Evolutionary conservation across 2,888 invertebrate species (phyloP).

Genomic region (Sussaba pulchella): DNA sequence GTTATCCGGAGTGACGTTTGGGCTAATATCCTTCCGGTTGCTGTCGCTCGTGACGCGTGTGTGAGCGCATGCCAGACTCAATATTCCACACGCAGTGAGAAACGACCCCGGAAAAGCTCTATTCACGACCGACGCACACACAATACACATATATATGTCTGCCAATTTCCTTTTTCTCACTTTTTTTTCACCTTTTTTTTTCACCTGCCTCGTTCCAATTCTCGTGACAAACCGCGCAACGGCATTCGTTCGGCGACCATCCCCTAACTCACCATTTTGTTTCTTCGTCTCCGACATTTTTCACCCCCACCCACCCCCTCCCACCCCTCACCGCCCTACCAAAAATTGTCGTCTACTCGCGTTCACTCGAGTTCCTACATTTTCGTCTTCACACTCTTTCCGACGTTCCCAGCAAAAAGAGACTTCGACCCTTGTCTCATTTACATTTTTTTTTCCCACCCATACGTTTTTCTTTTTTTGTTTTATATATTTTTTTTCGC

Average conservation of each 20-base stretch:
- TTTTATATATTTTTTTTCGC: constrained; percentile 27
- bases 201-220: not conserved
- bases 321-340: too few relatives aligned
- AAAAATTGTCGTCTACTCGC: constrained; percentile 54
- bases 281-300: constrained; percentile 50
- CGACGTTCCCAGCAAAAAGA: not conserved
- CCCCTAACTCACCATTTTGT: constrained; percentile 38
- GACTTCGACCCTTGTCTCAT: constrained; percentile 19
- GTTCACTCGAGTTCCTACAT: not conserved
- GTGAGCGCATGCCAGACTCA: constrained; percentile 59
- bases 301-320: constrained; percentile 26
- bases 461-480: not conserved
- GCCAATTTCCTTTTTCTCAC: constrained; percentile 65
- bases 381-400: not conserved
- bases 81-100: constrained; percentile 29
- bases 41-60: constrained; percentile 75
- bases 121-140: constrained; percentile 59
- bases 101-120: constrained; percentile 44
- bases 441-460: not conserved
- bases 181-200: constrained; percentile 38
- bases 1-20: constrained; percentile 77
- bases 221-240: constrained; percentile 16
- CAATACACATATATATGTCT: too few relatives aligned
- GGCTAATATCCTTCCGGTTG: constrained; percentile 81
- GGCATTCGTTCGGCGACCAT: constrained; percentile 16